Conservation (phyloP, 2,797 vertebrate species). For the Hephaestus fuliginosus region DNA sequence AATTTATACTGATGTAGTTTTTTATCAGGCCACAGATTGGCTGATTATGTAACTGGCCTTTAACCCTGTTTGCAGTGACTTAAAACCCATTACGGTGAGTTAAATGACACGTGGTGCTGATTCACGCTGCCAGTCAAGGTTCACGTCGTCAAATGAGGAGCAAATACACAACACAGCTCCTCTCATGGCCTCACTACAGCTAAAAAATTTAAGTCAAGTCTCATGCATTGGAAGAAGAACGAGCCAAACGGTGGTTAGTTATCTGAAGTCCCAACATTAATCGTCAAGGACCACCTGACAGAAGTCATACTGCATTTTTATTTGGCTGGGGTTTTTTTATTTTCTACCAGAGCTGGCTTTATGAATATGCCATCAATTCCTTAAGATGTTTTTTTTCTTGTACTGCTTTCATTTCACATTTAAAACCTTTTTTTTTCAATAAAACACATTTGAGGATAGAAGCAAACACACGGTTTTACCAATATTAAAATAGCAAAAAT, state of each 20-base stretch:
- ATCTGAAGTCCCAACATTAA: not conserved
- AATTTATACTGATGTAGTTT: not conserved
- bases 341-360: not conserved
- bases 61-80: not conserved
- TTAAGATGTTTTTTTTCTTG: not conserved
- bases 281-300: not conserved
- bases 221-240: too few relatives aligned
- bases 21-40: not conserved
- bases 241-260: not conserved
- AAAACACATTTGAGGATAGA: too few relatives aligned
- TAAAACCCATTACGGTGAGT: not conserved
- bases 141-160: conserved; percentile 1
- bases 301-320: not conserved
- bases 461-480: too few relatives aligned
- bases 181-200: not conserved
- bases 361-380: not conserved
- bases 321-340: not conserved
- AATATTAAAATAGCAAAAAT: not conserved
- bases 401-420: not conserved
- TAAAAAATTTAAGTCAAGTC: too few relatives aligned
- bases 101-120: not conserved
- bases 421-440: not conserved
- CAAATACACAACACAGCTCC: not conserved
- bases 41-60: not conserved
- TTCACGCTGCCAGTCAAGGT: not conserved